A percentile compares a stretch with the other conserved stretches of the same genome.
phyloP scores from a whole-genome alignment of 2,113 vertebrate genomes.

The Pelobates fuscus region DNA sequence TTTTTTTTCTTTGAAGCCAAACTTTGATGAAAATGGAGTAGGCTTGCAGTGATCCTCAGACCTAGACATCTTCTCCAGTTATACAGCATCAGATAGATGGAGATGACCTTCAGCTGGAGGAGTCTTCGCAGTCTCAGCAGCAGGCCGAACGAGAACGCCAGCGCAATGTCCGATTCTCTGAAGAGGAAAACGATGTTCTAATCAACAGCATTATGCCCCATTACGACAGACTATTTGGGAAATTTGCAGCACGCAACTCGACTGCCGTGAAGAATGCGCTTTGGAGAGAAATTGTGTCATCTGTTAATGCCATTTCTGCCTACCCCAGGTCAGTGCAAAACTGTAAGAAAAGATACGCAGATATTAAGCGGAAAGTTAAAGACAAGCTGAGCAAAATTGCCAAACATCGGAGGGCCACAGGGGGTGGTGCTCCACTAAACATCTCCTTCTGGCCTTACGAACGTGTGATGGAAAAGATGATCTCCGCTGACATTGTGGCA shows the following conservation, averaged over 20 bases:
- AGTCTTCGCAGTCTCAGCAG: constrained; percentile 4
- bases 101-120: neutral
- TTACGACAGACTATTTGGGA: constrained; percentile 26
- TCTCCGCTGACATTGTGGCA: neutral
- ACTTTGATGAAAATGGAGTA: neutral
- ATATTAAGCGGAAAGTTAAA: constrained; percentile 20
- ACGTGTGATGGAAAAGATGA: constrained; percentile 15
- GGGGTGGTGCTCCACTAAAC: neutral
- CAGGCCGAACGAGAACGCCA: constrained; percentile 3
- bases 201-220: constrained; percentile 9
- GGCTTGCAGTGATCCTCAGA: neutral
- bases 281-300: constrained; percentile 7
- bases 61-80: constrained; percentile 2
- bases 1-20: constrained; percentile 2
- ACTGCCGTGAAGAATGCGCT: constrained; percentile 1
- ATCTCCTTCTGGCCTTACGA: constrained; percentile 32
- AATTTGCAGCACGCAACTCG: constrained; percentile 6
- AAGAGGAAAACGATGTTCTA: constrained; percentile 26
- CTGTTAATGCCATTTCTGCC: constrained; percentile 20
- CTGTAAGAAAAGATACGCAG: constrained; percentile 26
- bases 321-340: constrained; percentile 11
- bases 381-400: constrained; percentile 10
- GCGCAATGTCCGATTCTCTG: constrained; percentile 5
- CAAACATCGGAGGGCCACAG: constrained; percentile 1
- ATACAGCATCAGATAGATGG: neutral